Conservation (phyloP, 2,888 invertebrate genomes). For the Euplexia lucipara region DNA sequence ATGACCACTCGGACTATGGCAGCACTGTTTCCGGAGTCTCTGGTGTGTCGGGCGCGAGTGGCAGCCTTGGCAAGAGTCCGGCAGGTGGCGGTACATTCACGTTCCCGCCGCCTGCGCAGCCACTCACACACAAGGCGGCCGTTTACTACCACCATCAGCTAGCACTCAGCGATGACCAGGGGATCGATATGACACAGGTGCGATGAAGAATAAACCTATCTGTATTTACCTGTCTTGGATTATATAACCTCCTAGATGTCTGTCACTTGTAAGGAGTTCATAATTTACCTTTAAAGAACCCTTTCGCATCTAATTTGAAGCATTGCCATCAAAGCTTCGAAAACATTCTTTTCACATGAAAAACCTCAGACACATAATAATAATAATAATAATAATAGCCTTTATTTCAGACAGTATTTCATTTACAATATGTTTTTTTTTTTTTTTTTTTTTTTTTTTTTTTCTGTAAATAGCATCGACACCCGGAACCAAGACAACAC, state of each 20-base stretch:
- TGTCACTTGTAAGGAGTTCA: too few relatives aligned
- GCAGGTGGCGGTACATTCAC: slow-evolving; percentile 93
- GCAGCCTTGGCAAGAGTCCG: slow-evolving; percentile 92
- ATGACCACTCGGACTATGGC: slow-evolving; percentile 93
- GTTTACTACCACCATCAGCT: slow-evolving; percentile 96
- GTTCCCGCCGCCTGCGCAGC: slow-evolving; percentile 93
- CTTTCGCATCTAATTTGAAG: background rate
- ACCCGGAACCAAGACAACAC: too few relatives aligned
- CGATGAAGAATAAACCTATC: background rate
- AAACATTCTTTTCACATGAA: too few relatives aligned
- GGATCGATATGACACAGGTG: slow-evolving; percentile 96
- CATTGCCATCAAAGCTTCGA: background rate
- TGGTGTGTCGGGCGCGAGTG: slow-evolving; percentile 89
- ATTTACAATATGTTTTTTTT: too few relatives aligned
- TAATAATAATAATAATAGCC: too few relatives aligned
- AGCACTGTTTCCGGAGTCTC: slow-evolving; percentile 92
- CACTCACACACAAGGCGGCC: slow-evolving; percentile 94
- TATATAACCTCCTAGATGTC: background rate
- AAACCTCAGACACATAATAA: too few relatives aligned
- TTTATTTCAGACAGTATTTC: too few relatives aligned
- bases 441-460: too few relatives aligned
- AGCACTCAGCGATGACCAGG: slow-evolving; percentile 96
- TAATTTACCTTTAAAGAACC: too few relatives aligned
- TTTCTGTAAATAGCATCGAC: too few relatives aligned
- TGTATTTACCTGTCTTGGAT: background rate